phyloP scores from a whole-genome alignment of 2,113 vertebrate genomes.

The Myotis yumanensis region DNA sequence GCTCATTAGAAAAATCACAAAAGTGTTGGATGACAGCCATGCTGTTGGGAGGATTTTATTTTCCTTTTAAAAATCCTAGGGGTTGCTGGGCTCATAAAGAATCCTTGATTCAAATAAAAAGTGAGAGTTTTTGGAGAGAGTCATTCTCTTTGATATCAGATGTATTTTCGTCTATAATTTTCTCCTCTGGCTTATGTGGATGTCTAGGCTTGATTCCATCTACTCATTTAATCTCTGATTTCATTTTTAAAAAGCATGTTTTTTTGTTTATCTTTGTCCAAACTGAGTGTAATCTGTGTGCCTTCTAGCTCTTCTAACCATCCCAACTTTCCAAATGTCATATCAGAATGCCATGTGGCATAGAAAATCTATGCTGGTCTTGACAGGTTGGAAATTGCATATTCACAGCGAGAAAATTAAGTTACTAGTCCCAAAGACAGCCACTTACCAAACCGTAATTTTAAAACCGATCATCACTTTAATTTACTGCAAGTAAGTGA shows the following conservation, averaged over 20 bases:
- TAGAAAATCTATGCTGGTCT: background rate
- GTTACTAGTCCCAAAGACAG: constrained; percentile 8
- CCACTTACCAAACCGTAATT: background rate
- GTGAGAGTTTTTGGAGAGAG: constrained; percentile 35
- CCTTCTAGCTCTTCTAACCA: constrained; percentile 15
- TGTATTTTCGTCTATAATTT: constrained; percentile 40
- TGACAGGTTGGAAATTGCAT: background rate
- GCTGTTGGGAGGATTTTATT: constrained; percentile 35
- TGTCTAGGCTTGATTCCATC: constrained; percentile 31
- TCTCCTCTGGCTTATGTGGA: background rate
- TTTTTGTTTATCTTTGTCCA: constrained; percentile 63
- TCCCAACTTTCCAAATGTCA: background rate
- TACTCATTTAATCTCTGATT: background rate
- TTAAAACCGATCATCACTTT: constrained; percentile 16
- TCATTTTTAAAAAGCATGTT: background rate
- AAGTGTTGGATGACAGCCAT: constrained; percentile 75
- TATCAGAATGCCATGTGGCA: constrained; percentile 1
- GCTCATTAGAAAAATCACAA: constrained; percentile 81
- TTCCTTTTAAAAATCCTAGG: constrained; percentile 55
- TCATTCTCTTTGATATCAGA: constrained; percentile 48
- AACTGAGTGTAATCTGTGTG: background rate
- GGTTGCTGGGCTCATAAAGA: constrained; percentile 48
- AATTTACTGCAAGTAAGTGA: background rate
- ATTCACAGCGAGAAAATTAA: constrained; percentile 26
- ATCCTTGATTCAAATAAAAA: constrained; percentile 60